phyloP scores from a whole-genome alignment of 2,113 vertebrate genomes.

The Lasiurus borealis region DNA sequence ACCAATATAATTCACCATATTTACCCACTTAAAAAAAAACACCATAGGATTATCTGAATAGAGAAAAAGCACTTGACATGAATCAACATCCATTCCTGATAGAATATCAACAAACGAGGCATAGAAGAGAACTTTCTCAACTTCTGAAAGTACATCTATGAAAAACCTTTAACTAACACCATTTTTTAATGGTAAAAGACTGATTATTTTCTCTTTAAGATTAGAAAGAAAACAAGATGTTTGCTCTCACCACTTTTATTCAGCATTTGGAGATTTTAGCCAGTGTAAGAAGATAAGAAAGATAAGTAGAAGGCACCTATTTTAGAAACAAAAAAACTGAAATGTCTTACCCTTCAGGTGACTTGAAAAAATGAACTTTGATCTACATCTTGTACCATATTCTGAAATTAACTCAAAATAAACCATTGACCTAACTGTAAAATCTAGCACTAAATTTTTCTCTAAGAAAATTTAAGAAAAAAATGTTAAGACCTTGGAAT shows the following conservation, averaged over 20 bases:
- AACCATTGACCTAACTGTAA: neutral
- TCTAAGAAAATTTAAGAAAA: neutral
- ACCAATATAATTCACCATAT: neutral
- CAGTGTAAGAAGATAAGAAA: constrained; percentile 10
- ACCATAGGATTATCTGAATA: neutral
- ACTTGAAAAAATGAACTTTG: constrained; percentile 40
- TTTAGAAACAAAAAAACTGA: constrained; percentile 11
- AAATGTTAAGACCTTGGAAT: constrained; percentile 12
- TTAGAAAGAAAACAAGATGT: neutral
- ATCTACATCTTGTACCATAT: neutral
- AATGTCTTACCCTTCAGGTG: neutral
- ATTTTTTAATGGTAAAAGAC: constrained; percentile 50
- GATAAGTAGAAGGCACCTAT: neutral
- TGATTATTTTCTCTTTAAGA: neutral
- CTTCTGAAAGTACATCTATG: neutral
- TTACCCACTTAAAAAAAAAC: constrained; percentile 4
- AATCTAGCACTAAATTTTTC: constrained; percentile 2
- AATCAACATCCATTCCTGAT: neutral
- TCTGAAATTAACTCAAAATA: constrained; percentile 40
- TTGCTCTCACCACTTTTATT: neutral
- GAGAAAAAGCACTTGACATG: constrained; percentile 3
- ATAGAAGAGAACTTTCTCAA: neutral
- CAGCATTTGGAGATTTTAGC: neutral
- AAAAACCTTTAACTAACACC: neutral
- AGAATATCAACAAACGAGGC: constrained; percentile 25